Evolutionary conservation across 1,140 invertebrate species (phyloP).

Genomic region (Acyrthosiphon pisum): DNA sequence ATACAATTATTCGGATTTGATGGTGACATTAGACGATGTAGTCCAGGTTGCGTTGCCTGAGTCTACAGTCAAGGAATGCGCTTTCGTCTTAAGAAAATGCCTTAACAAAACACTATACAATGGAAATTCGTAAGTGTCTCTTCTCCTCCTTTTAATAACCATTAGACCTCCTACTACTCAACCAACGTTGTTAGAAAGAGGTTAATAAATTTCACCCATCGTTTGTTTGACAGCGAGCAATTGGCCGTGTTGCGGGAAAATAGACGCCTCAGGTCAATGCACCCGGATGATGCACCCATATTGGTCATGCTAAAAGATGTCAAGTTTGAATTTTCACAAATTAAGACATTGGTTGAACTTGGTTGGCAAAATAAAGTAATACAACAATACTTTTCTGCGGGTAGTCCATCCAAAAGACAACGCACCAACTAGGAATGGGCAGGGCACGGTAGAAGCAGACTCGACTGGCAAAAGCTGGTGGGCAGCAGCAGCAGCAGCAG

Average conservation of each 20-base stretch:
- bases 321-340: neutral
- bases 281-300: neutral
- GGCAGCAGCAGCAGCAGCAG: neutral
- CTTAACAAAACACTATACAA: neutral
- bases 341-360: neutral
- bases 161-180: neutral
- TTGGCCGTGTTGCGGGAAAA: conserved; percentile 17
- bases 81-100: neutral
- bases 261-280: neutral
- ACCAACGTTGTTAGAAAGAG: neutral
- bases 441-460: conserved; percentile 42
- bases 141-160: too few relatives aligned
- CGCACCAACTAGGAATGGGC: conserved; percentile 52
- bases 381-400: conserved; percentile 62
- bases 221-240: conserved; percentile 14
- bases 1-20: conserved; percentile 77
- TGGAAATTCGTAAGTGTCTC: conserved; percentile 34
- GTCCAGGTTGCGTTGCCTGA: neutral
- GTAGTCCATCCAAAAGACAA: neutral
- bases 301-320: conserved; percentile 1
- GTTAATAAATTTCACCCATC: too few relatives aligned
- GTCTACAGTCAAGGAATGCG: neutral
- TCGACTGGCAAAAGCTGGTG: conserved; percentile 19
- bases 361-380: neutral
- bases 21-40: conserved; percentile 80